These are phyloP conservation scores for Heliopora coerulea DNA, from an alignment of 92 coral and sea anemone species.

Conservation along the genomic window DNA sequence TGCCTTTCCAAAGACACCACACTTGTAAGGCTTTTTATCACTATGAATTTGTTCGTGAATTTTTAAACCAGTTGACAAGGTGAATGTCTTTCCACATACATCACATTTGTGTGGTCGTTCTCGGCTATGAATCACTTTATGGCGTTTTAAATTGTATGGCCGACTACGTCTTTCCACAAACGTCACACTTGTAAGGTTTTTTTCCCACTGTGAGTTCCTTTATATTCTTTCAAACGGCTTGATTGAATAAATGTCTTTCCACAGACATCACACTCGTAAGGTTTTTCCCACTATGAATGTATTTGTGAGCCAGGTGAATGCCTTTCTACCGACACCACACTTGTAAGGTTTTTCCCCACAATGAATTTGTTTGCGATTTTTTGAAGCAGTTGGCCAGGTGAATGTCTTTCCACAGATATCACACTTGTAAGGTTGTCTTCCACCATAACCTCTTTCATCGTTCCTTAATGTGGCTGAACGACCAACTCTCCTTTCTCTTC, in stretches of 20 bases:
- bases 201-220: not conserved
- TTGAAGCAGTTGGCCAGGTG: not conserved
- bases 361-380: not conserved
- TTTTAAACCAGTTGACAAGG: no score
- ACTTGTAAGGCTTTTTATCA: no score
- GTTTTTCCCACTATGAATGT: not conserved
- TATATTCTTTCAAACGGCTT: not conserved
- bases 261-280: not conserved
- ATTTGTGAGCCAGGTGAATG: not conserved
- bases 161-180: not conserved
- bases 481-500: no score
- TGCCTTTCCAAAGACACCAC: no score
- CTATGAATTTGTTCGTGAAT: no score
- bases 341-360: not conserved
- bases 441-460: no score
- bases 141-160: not conserved
- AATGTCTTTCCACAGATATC: slow-evolving; percentile 1
- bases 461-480: no score
- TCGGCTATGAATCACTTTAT: not conserved
- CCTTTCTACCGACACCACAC: not conserved
- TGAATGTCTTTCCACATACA: no score
- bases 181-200: not conserved
- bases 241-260: not conserved
- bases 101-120: no score
- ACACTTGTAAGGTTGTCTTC: not conserved